Percentiles rank a stretch among this genome's conserved stretches.
Evolutionary conservation across 2,797 vertebrate genomes (phyloP).

Genomic region (Helarctos malayanus): DNA sequence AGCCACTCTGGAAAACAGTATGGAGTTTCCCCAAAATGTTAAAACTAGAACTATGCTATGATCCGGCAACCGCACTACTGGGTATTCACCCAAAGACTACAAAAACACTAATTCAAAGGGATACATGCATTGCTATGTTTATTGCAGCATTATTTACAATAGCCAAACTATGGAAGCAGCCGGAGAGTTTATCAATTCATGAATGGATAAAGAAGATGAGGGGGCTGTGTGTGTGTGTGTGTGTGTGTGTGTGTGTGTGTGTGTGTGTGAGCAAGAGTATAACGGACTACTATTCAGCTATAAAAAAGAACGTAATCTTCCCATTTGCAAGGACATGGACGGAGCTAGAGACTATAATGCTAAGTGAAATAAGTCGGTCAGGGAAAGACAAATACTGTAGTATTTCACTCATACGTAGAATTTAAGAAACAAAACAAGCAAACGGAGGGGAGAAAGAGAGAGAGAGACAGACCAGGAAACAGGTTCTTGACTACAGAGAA

Average conservation of each 20-base stretch:
- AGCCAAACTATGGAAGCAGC: background rate
- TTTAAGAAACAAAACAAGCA: background rate
- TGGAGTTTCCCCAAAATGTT: background rate
- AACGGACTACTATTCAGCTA: background rate
- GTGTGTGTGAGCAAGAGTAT: background rate
- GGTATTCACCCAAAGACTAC: background rate
- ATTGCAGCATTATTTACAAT: background rate
- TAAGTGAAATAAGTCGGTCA: background rate
- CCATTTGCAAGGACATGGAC: background rate
- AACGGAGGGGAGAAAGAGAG: accelerated
- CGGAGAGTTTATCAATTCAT: background rate
- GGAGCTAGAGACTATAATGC: background rate
- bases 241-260: background rate
- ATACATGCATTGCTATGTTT: background rate
- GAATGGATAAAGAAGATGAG: background rate
- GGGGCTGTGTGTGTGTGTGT: background rate
- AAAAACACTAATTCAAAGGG: background rate
- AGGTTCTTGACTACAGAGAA: background rate
- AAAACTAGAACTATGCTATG: background rate
- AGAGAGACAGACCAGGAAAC: background rate
- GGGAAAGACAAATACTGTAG: background rate
- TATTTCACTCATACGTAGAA: background rate
- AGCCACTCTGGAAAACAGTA: background rate
- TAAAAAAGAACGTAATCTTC: background rate
- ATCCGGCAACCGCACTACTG: background rate